Base-by-base conservation (phyloP, 2,797 vertebrate genomes). In the Silurus aristotelis region DNA sequence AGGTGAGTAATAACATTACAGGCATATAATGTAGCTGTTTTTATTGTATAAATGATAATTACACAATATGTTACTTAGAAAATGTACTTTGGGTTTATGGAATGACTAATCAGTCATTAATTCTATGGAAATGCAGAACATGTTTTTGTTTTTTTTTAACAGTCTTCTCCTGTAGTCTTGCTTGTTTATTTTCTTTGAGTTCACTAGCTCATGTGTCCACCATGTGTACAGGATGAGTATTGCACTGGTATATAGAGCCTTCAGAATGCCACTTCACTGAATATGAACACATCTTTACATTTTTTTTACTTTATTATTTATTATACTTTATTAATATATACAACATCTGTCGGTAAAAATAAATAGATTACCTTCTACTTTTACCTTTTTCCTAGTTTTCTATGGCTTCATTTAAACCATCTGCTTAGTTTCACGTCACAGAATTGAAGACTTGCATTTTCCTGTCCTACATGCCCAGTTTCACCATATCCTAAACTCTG, bases 121-220 rank as follows among this genome's bases (percentile, higher is more conserved):
- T 8, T 8, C 19, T 5, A 7, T 77, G 8, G 38, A 78, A 38
- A 31, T 78, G 6, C 8, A 38, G 55, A 77, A 17, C 7, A 20
- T 31, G 1, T 56, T 27, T 52, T 52, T 52, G 10, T 38, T 31
- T 48, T 43, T 22, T 7, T 43, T 48, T 43, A 10, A 10, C 5
- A 70, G 13, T 17, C 31, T 43, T 20, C 67, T 43, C 46, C 75
- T 77, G 38, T 14, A 78, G 43, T 38, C 2, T 43, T n/a, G 25
- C 3, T 80, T 48, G 1, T 9, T 63, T 2, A 4, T 22, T 20
- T 46, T n/a, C 15, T 6, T 4, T 1, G 14, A 7, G n/a, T 92
- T 98, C 97, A 6, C 96, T 97, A 87, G 97, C 97, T 91, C 96
- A 98, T 61, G 93, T 97, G 92, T 98, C 97, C 91, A 99, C 97